Evolutionary conservation across 2,113 vertebrate species (phyloP).

Genomic region (Chitala chitala): DNA sequence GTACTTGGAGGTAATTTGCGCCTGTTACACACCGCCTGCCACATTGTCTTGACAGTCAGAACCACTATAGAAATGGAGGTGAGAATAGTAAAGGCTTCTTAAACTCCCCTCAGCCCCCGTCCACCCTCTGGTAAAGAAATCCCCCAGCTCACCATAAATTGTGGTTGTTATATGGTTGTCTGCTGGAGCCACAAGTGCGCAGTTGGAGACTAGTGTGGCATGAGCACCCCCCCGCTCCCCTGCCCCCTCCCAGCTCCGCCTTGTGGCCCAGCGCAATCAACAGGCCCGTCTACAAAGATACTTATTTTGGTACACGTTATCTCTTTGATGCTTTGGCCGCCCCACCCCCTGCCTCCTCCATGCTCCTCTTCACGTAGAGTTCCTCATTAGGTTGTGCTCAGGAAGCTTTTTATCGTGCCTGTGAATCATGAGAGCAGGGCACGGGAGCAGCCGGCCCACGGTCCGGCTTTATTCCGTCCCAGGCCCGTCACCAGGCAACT

Average conservation of each 20-base stretch:
- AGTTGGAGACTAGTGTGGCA: slow-evolving; percentile 49
- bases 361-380: slow-evolving; percentile 31
- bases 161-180: slow-evolving; percentile 63
- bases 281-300: slow-evolving; percentile 47
- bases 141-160: slow-evolving; percentile 60
- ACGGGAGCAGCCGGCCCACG: slow-evolving; percentile 40
- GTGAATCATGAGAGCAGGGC: slow-evolving; percentile 57
- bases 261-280: slow-evolving; percentile 49
- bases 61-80: slow-evolving; percentile 49
- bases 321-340: slow-evolving; percentile 49
- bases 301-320: slow-evolving; percentile 58
- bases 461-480: slow-evolving; percentile 43
- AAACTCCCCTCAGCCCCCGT: slow-evolving; percentile 36
- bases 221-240: slow-evolving; percentile 39
- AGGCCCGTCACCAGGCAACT: slow-evolving; percentile 60
- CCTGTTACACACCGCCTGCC: slow-evolving; percentile 40
- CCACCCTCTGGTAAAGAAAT: slow-evolving; percentile 40
- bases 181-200: slow-evolving; percentile 55
- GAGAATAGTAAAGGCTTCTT: slow-evolving; percentile 60
- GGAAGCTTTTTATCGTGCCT: slow-evolving; percentile 69
- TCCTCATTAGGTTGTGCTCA: slow-evolving; percentile 63
- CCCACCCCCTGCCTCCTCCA: slow-evolving; percentile 15
- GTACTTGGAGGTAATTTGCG: slow-evolving; percentile 51
- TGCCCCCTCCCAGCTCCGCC: slow-evolving; percentile 35
- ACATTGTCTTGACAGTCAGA: slow-evolving; percentile 51